Evolutionary conservation across 2,113 vertebrate species (phyloP).

Genomic region (Guaruba guarouba): DNA sequence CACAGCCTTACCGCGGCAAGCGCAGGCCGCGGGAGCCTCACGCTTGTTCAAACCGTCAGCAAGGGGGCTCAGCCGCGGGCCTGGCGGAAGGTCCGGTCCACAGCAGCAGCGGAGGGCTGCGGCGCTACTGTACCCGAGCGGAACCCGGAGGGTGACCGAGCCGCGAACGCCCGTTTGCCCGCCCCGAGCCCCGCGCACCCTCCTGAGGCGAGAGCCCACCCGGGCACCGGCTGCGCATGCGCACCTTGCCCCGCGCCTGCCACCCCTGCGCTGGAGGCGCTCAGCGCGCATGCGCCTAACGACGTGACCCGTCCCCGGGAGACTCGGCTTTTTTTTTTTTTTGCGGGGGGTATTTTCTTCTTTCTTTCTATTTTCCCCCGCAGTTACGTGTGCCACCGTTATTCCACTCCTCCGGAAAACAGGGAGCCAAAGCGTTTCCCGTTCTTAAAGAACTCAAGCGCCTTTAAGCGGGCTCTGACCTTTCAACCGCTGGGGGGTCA

Average conservation of each 20-base stretch:
- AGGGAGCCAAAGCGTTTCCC: neutral
- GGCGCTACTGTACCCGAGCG: too few species aligned
- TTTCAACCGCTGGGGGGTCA: neutral
- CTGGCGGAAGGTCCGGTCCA: neutral
- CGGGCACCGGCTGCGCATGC: neutral
- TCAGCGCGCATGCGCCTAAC: neutral
- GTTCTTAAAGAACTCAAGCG: neutral
- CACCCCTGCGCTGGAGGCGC: too few species aligned
- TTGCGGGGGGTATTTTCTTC: neutral
- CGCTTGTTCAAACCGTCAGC: neutral
- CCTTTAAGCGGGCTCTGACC: neutral
- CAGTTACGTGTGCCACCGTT: neutral
- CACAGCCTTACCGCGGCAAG: neutral
- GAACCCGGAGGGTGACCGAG: too few species aligned
- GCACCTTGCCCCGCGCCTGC: neutral
- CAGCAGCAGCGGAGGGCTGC: neutral
- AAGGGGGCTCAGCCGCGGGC: neutral
- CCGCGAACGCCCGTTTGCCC: fast-evolving
- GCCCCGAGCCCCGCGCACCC: neutral
- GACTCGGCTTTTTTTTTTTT: neutral
- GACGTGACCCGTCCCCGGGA: neutral
- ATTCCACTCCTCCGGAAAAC: neutral
- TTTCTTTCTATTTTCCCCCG: neutral
- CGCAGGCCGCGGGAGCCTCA: neutral
- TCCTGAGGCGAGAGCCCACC: fast-evolving